A percentile compares a stretch with the other conserved stretches of the same genome.
Evolutionary conservation across 2,888 invertebrate genomes (phyloP).

Genomic region (Caenorhabditis wallacei): DNA sequence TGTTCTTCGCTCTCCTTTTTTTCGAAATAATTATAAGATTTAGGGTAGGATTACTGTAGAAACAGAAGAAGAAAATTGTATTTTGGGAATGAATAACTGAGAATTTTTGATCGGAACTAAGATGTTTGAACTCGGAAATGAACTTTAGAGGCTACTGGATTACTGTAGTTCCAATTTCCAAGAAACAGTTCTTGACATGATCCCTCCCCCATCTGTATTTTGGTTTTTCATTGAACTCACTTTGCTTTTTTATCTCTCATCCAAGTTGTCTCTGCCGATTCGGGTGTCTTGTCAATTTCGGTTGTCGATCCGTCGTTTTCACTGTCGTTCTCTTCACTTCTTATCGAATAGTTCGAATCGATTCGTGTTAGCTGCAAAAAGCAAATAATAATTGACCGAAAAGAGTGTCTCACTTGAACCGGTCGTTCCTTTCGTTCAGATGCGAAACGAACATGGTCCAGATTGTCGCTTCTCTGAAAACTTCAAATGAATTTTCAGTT

Average conservation of each 20-base stretch:
- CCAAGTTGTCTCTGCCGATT: slow-evolving; percentile 68
- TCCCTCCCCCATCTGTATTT: too few species aligned
- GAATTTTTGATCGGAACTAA: slow-evolving; percentile 4
- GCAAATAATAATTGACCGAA: slow-evolving; percentile 1
- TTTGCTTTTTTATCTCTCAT: slow-evolving; percentile 67
- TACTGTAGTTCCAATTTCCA: too few species aligned
- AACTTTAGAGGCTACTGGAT: not conserved
- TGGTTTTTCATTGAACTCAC: slow-evolving; percentile 37
- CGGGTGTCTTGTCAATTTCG: slow-evolving; percentile 49
- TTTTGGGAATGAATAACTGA: not conserved
- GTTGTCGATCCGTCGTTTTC: slow-evolving; percentile 50
- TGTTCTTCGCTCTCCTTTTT: slow-evolving; percentile 42
- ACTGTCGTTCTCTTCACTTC: slow-evolving; percentile 42
- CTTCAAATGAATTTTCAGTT: not conserved
- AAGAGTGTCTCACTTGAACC: slow-evolving; percentile 6
- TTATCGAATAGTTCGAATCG: slow-evolving; percentile 56
- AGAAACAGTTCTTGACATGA: too few species aligned
- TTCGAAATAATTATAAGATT: slow-evolving; percentile 39
- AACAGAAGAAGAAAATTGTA: slow-evolving; percentile 11
- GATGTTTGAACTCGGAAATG: slow-evolving; percentile 25
- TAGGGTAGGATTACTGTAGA: not conserved
- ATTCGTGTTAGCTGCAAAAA: slow-evolving; percentile 52
- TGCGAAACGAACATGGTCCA: slow-evolving; percentile 36
- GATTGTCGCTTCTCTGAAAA: slow-evolving; percentile 28
- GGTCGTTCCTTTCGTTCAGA: slow-evolving; percentile 51